Evolutionary conservation across 2,888 invertebrate genomes (phyloP).

Genomic region (Chorisops tibialis): DNA sequence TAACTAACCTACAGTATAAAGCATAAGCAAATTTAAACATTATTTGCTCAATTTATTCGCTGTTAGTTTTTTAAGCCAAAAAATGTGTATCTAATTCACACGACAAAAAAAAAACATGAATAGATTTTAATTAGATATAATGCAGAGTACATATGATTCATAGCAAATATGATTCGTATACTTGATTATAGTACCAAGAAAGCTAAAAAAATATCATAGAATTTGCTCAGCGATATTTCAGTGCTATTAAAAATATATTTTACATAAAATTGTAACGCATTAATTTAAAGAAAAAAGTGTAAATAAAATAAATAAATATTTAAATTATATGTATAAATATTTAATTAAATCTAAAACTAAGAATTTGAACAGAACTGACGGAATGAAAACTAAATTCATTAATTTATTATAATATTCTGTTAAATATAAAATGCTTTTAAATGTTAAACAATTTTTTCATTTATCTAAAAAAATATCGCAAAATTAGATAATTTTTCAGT

Average conservation of each 20-base stretch:
- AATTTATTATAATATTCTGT: neutral
- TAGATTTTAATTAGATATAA: neutral
- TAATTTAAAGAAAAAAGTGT: neutral
- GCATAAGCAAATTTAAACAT: too few species aligned
- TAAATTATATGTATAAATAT: neutral
- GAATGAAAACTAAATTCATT: neutral
- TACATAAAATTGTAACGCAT: neutral
- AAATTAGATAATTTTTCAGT: too few species aligned
- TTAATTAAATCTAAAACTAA: neutral
- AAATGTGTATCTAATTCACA: too few species aligned
- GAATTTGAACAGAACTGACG: conserved; percentile 7
- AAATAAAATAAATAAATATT: neutral
- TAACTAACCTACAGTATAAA: too few species aligned
- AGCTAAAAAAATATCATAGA: conserved; percentile 16
- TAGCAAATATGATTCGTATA: neutral
- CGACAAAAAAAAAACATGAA: neutral
- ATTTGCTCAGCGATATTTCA: conserved; percentile 21
- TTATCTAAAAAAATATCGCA: too few species aligned
- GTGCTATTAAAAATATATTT: conserved; percentile 11
- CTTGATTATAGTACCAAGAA: conserved; percentile 26
- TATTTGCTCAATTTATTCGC: too few species aligned
- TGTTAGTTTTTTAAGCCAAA: too few species aligned
- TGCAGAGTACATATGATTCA: neutral
- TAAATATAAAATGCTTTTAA: conserved; percentile 20
- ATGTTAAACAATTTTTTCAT: too few species aligned